Evolutionary conservation across 1,140 invertebrate genomes (phyloP), one percentile per base, ranked within the genome.

Genomic region (Drosophila virilis): DNA sequence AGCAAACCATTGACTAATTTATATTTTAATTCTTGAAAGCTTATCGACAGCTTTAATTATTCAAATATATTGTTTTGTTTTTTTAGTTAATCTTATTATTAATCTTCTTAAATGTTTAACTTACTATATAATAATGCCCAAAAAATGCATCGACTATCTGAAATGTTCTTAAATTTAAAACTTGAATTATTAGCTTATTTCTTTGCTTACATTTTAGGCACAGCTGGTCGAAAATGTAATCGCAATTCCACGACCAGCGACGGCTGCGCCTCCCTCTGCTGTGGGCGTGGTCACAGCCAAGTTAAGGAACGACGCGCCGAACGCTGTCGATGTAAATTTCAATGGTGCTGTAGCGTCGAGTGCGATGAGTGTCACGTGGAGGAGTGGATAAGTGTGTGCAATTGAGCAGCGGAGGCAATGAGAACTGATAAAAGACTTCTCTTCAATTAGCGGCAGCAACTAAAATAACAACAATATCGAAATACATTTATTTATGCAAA

Each of bases 311-410:
- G 95, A 66, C 94, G 95, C 73, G 94, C 95, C 10, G 96, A 97
- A 85, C 93, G 95, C 12, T 98, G 98, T 92, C 94, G 96, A 78
- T 98, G 98, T 93, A 96, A 96, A 92, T 98, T 98, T 93, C 95
- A 96, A 74, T 98, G 97, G 97, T 98, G 98, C 93, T 98, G 98
- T 92, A 93, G 95, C 59, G 97, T 98, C 5, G 94, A 96, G 85
- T 98, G 97, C 91, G 94, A 97, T 77, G 95, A 95, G 84, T 97
- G 96, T 92, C 95, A 94, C 9, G 94, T 96, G 46, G 96, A 97
- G 79, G 96, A 97, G 85, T 97, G 96, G 96, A 95, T 97, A 73
- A 96, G 95, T 48, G 95, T 97, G 71, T 97, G 96, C 93, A 97
- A 97, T 92, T 96, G 67, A 93, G 52, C 32, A n/a, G 17, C 8